phyloP scores from a whole-genome alignment of 2,113 vertebrate genomes.

The Petaurus breviceps region DNA sequence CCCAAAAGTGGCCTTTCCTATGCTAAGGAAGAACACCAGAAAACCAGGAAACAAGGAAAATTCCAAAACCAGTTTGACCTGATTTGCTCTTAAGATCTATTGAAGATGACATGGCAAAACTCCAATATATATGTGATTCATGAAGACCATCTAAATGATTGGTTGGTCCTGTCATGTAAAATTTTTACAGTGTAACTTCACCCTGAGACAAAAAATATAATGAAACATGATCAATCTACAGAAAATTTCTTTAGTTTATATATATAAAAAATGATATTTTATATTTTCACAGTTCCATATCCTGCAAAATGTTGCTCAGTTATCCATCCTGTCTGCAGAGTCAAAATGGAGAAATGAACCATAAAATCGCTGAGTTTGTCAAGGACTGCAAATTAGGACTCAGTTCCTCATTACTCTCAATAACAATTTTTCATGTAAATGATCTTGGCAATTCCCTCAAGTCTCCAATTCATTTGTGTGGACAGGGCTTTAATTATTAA shows the following conservation, averaged over 20 bases:
- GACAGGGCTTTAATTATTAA: neutral
- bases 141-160: neutral
- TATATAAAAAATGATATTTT: neutral
- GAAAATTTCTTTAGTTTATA: neutral
- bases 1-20: neutral
- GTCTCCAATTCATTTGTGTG: neutral
- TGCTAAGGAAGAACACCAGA: neutral
- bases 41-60: neutral
- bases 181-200: neutral
- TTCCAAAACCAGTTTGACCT: slow-evolving; percentile 33
- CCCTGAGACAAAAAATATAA: neutral
- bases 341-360: neutral
- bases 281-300: neutral
- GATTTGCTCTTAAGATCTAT: neutral
- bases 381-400: neutral
- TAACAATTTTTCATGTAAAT: neutral
- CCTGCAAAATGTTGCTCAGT: neutral
- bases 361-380: neutral
- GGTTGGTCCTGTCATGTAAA: neutral
- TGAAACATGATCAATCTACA: neutral
- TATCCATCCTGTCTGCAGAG: neutral
- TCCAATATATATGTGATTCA: neutral
- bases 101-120: neutral
- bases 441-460: neutral
- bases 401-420: neutral